phyloP scores from a whole-genome alignment of 2,797 vertebrate genomes.

The Hydrophis major region DNA sequence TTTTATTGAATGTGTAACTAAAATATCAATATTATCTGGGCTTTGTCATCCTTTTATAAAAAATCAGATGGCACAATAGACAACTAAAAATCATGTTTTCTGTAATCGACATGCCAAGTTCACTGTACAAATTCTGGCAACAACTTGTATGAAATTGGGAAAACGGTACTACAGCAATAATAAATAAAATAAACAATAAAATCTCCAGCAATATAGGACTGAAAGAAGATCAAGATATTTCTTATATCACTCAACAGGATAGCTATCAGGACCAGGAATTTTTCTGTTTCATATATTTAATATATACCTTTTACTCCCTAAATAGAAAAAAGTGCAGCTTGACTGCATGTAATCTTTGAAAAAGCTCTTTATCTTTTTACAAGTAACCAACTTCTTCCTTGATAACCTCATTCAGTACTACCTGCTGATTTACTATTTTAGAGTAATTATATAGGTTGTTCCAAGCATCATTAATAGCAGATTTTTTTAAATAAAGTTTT shows the following conservation, averaged over 20 bases:
- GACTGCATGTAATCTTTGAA: background rate
- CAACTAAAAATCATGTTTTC: background rate
- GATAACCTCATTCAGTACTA: background rate
- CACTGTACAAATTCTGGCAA: background rate
- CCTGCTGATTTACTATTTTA: background rate
- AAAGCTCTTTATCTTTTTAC: background rate
- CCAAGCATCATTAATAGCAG: background rate
- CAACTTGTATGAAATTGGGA: background rate
- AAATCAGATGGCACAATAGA: background rate
- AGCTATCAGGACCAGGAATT: background rate
- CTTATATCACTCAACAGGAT: background rate
- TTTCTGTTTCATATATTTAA: background rate
- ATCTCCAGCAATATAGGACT: background rate
- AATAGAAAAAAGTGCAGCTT: background rate
- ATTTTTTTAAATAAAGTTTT: background rate
- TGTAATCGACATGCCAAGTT: background rate
- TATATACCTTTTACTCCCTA: background rate
- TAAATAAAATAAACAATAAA: background rate
- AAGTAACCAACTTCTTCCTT: background rate
- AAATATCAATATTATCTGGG: background rate
- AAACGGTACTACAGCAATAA: background rate
- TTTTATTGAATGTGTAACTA: background rate
- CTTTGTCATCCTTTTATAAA: background rate
- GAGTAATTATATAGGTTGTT: background rate
- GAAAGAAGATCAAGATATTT: background rate